Conservation (phyloP, 2,888 invertebrate species). For the Synanthedon myopaeformis region DNA sequence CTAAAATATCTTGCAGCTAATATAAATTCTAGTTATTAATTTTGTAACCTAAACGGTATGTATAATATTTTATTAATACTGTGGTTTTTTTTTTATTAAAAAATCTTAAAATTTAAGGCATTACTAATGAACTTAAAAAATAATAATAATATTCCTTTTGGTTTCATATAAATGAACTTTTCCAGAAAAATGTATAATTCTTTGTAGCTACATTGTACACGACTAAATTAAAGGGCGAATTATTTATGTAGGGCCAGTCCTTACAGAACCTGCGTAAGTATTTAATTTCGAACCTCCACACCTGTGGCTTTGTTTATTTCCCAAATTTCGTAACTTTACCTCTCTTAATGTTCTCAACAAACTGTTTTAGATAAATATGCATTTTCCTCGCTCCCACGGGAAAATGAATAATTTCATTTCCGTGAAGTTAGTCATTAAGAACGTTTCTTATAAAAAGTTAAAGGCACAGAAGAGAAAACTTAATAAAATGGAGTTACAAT, state of each 20-base stretch:
- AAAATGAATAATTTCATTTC: background rate
- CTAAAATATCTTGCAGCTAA: no score
- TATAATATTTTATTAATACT: no score
- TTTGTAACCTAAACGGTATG: no score
- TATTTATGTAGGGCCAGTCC: conserved; percentile 37
- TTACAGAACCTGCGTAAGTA: conserved; percentile 14
- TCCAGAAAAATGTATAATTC: background rate
- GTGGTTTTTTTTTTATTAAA: no score
- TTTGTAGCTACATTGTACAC: background rate
- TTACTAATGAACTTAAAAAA: no score
- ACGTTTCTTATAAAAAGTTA: no score
- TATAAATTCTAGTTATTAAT: no score
- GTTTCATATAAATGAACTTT: no score
- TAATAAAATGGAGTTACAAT: no score
- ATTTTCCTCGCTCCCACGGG: background rate
- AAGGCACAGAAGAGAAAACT: no score
- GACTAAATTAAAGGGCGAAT: conserved; percentile 33
- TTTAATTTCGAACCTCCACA: conserved; percentile 44
- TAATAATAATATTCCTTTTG: no score
- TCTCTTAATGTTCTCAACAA: conserved; percentile 24
- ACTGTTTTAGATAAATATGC: conserved; percentile 23
- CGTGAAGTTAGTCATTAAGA: background rate
- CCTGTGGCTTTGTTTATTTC: conserved; percentile 58
- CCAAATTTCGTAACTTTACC: conserved; percentile 24
- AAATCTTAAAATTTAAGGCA: no score